phyloP scores from a whole-genome alignment of 2,113 vertebrate genomes.

The Vulpes ferrilata region DNA sequence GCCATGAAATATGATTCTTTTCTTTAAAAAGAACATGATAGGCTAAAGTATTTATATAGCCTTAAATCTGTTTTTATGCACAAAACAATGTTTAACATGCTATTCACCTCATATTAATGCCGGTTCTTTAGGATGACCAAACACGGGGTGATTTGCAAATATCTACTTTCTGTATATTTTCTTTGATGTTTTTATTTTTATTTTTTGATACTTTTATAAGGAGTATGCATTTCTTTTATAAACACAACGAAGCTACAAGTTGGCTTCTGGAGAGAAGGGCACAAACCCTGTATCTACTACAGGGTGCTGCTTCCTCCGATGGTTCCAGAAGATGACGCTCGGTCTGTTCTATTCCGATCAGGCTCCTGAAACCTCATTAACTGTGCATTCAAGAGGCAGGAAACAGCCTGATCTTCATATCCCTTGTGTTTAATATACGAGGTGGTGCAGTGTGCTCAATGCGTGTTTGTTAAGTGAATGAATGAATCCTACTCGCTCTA shows the following conservation, averaged over 20 bases:
- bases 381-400: neutral
- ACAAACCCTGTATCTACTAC: fast-evolving
- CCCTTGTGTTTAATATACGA: neutral
- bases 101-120: neutral
- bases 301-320: neutral
- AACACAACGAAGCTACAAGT: neutral
- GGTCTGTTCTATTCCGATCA: neutral
- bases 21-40: neutral
- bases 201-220: neutral
- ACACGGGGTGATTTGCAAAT: neutral
- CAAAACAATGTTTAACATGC: neutral
- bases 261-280: neutral
- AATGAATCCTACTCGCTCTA: neutral
- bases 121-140: neutral
- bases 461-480: neutral
- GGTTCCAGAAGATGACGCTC: neutral
- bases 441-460: fast-evolving
- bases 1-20: neutral
- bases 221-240: neutral
- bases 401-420: neutral
- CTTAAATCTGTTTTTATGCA: neutral
- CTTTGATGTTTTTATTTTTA: neutral
- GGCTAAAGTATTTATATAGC: neutral
- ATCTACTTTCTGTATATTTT: neutral
- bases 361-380: neutral